phyloP scores from a whole-genome alignment of 2,113 vertebrate genomes.

The Triplophysa tibetana region DNA sequence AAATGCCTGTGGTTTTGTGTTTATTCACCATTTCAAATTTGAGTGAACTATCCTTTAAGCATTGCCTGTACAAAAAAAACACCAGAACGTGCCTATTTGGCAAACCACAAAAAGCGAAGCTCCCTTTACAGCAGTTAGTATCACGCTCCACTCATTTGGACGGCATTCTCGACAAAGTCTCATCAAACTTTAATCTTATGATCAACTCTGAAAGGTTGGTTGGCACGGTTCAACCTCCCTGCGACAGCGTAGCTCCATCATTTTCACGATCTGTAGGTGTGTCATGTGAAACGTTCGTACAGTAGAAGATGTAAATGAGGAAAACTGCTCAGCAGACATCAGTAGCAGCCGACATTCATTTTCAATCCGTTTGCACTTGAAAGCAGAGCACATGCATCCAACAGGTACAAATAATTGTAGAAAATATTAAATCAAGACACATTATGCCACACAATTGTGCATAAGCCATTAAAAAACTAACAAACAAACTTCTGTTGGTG shows the following conservation, averaged over 20 bases:
- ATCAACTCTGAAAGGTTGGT: neutral
- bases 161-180: neutral
- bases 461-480: conserved; percentile 46
- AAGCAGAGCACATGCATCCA: conserved; percentile 50
- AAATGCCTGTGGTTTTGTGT: too few species aligned
- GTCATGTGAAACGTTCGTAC: too few species aligned
- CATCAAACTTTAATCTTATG: neutral
- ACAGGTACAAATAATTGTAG: conserved; percentile 50
- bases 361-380: conserved; percentile 49
- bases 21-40: too few species aligned
- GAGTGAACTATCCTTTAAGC: neutral
- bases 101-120: conserved; percentile 4
- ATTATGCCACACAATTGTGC: neutral
- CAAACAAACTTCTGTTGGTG: conserved; percentile 38
- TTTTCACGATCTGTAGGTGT: too few species aligned
- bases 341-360: conserved; percentile 31
- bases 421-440: conserved; percentile 28
- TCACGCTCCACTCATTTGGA: neutral
- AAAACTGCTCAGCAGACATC: neutral
- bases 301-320: neutral
- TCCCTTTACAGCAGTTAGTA: conserved; percentile 20
- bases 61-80: neutral
- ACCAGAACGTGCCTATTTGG: neutral
- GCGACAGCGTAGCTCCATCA: too few species aligned
- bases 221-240: neutral